phyloP scores from a whole-genome alignment of 2,888 invertebrate genomes.

The Limnephilus marmoratus region DNA sequence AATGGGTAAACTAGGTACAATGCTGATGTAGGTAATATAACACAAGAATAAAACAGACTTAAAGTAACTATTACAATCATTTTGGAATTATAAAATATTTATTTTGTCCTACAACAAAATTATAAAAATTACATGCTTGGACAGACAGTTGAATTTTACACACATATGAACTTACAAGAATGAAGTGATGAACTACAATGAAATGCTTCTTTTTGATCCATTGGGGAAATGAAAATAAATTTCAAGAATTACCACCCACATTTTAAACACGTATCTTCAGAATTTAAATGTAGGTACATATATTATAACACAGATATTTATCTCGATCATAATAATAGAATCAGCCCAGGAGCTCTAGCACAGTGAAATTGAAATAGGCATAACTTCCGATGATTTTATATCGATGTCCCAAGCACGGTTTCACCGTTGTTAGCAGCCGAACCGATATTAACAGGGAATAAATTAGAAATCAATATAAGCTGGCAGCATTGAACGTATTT shows the following conservation, averaged over 20 bases:
- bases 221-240: neutral
- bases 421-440: too few relatives aligned
- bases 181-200: neutral
- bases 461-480: too few relatives aligned
- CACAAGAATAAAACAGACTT: neutral
- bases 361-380: too few relatives aligned
- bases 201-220: neutral
- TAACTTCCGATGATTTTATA: too few relatives aligned
- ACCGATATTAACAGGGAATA: too few relatives aligned
- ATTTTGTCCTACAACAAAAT: neutral
- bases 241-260: too few relatives aligned
- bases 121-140: neutral
- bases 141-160: neutral
- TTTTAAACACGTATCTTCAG: too few relatives aligned
- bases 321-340: neutral
- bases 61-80: neutral
- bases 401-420: too few relatives aligned
- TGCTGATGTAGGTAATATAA: neutral
- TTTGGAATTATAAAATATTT: neutral
- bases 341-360: too few relatives aligned
- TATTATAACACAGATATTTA: neutral
- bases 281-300: too few relatives aligned
- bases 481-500: too few relatives aligned
- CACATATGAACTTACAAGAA: neutral
- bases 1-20: neutral